Conservation (phyloP, 2,888 invertebrate genomes). For the Epistrophe grossulariae region DNA sequence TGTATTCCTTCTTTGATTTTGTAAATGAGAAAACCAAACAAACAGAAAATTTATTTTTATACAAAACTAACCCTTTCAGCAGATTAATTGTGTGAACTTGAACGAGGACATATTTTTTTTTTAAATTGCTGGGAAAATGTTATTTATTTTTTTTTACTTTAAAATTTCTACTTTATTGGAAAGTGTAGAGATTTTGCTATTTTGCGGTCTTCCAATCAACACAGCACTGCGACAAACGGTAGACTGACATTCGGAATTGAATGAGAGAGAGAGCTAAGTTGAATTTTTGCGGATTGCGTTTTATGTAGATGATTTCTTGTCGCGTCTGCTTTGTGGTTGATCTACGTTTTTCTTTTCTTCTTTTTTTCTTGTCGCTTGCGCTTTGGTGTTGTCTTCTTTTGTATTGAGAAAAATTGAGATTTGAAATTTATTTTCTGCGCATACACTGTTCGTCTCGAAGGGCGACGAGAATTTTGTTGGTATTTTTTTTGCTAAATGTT, state of each 20-base stretch:
- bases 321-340: conserved; percentile 45
- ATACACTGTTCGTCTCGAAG: background rate
- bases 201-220: conserved; percentile 59
- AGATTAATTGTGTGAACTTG: conserved; percentile 55
- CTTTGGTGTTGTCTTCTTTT: conserved; percentile 70
- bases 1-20: conserved; percentile 62
- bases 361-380: conserved; percentile 52
- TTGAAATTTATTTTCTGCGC: conserved; percentile 56
- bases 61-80: conserved; percentile 51
- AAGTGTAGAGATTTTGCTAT: conserved; percentile 35
- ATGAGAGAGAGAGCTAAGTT: conserved; percentile 69
- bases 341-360: conserved; percentile 24
- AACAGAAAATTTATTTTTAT: background rate
- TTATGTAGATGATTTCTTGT: conserved; percentile 67
- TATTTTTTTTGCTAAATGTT: conserved; percentile 18
- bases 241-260: conserved; percentile 71
- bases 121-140: conserved; percentile 18
- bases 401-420: background rate
- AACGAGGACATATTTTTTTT: conserved; percentile 50
- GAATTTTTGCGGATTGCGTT: conserved; percentile 52
- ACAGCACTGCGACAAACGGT: conserved; percentile 77
- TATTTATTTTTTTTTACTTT: conserved; percentile 3
- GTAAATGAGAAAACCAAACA: conserved; percentile 2
- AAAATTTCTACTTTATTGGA: conserved; percentile 44
- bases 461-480: background rate